Conservation (phyloP, 37 sponge, comb jelly and placozoan species). For the Ianthella basta region DNA sequence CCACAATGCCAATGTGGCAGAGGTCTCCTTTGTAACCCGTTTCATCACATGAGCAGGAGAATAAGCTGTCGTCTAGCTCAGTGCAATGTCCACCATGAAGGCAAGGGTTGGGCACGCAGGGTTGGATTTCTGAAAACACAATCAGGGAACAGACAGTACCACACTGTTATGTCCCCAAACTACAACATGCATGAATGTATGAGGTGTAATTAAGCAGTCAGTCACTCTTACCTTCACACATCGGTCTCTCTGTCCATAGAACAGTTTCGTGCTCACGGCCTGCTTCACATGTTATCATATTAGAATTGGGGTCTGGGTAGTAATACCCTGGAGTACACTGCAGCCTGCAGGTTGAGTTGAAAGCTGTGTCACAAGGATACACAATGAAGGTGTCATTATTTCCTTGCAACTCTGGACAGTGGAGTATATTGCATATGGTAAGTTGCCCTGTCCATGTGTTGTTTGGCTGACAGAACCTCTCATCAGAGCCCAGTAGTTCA, state of each 20-base stretch:
- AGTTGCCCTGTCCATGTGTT: conserved; percentile 35
- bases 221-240: background rate
- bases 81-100: conserved; percentile 16
- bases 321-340: conserved; percentile 21
- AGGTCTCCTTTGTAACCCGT: conserved; percentile 28
- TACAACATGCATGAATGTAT: no score
- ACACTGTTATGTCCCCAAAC: no score
- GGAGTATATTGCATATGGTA: background rate
- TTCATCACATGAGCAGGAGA: conserved; percentile 17
- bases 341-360: background rate
- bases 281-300: background rate
- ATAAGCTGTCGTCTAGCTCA: background rate
- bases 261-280: background rate
- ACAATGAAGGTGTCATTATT: background rate
- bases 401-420: background rate
- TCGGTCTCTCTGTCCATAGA: conserved; percentile 8
- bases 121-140: conserved; percentile 5
- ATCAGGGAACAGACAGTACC: no score
- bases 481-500: conserved; percentile 1
- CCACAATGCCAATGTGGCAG: conserved; percentile 14
- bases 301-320: no score
- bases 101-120: conserved; percentile 35
- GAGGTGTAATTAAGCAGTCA: background rate
- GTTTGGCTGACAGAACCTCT: conserved; percentile 25
- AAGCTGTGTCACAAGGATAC: conserved; percentile 23